Conservation (phyloP, 2,113 vertebrate species). For the Lophotis ruficrista region DNA sequence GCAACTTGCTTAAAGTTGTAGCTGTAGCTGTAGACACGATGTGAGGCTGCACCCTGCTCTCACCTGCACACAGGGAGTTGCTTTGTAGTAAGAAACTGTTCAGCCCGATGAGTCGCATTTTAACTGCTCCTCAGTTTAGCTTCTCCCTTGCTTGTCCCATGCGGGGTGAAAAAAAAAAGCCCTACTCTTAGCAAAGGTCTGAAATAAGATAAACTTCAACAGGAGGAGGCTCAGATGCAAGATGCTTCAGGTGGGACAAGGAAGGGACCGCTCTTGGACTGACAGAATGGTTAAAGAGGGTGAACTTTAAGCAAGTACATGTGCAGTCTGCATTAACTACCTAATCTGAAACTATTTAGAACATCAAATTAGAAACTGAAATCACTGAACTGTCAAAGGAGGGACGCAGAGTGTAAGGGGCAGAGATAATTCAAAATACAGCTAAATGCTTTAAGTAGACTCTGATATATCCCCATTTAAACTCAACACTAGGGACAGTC, state of each 20-base stretch:
- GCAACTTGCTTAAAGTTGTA: too few relatives aligned
- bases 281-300: background rate
- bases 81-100: background rate
- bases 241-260: background rate
- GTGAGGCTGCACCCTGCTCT: background rate
- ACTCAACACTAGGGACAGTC: background rate
- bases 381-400: background rate
- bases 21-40: background rate
- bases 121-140: background rate
- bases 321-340: background rate
- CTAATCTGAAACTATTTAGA: background rate
- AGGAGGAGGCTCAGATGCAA: background rate
- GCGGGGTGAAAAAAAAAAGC: background rate
- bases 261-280: background rate
- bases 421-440: background rate
- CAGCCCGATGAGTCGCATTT: background rate
- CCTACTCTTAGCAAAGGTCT: background rate
- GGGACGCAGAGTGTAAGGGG: background rate
- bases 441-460: background rate
- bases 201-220: background rate
- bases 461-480: background rate
- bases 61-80: background rate
- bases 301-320: background rate
- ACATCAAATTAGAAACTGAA: slow-evolving; percentile 22
- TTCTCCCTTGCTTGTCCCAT: background rate